Evolutionary conservation across 1,140 invertebrate genomes (phyloP), one percentile per base, ranked within the genome.

Genomic region (Brachionus rotundiformis): DNA sequence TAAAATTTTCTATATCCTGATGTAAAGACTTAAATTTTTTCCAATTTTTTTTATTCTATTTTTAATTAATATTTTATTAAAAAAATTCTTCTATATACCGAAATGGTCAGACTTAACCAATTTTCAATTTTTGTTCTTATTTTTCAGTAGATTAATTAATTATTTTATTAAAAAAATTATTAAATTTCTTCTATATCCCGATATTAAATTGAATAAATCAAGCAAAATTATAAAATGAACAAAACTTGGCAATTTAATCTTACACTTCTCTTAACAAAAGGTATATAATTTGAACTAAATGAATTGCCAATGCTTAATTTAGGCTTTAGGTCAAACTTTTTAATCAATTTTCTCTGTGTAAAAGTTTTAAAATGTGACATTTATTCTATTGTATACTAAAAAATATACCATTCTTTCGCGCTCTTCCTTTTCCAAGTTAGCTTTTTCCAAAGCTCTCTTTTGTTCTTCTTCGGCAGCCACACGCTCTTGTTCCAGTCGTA

Each of bases 331-430:
- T 68, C 63, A 31, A 68, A 68, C 19, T 68, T 68, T 36, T 39
- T 68, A 36, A 68, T 68, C 13, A 68, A 36, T 36, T 68, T 68
- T 68, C 36, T 68, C 63, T 73, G 16, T 73, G 36, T 23, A 73
- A 73, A 73, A 44, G 44, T 8, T 73, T 11, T 44, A 23, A 25
- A 44, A 44, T 19, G 11, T 73, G 23, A 73, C 3, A 11, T 25
- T 44, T n/a, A 25, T 3, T 25, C 44, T 73, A 7, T 44, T 25
- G 10, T 23, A 23, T 7, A 4, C 0, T 44, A 49, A 41, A 31
- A 75, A 75, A 75, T 59, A 25, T 81, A 82, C 65, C 61, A 82
- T 71, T 71, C 63, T 25, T 23, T 82, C 63, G 1, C 54, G 68
- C 23, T 82, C 81, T 73, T 82, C 81, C 44, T 68, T 49, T 71